Base-by-base conservation (phyloP, 2,797 vertebrate species). In the Holocentrus rufus region DNA sequence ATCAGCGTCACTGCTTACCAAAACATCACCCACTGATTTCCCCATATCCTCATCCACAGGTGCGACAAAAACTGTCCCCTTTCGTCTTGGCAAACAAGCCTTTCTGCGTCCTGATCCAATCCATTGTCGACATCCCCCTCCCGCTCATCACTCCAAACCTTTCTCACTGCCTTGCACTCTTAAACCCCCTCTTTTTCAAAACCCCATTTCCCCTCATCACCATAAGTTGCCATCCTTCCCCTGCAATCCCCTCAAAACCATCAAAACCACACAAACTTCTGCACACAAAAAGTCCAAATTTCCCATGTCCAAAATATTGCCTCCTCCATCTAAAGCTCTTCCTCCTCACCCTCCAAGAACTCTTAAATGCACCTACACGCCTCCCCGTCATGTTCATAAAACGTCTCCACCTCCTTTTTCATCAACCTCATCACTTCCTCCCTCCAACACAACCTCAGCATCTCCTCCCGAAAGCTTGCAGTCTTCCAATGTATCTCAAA, bases 271-370 rank as follows among this genome's bases (percentile, higher is more conserved):
- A 5, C 7, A 6, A 49, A 10, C 49, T 14, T 39, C 39, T 23
- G 65, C 1, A 1, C 17, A 55, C 17, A 68, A 67, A 74, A 63
- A 50, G 7, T 1, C 10, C 7, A 18, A 11, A 3, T 63, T 69
- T 56, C 49, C 64, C 58, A 52, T 52, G 17, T 61, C 62, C 22
- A 70, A 68, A 61, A 44, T 15, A 1, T 2, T 14, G 61, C 46
- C n/a, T 11, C 13, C 10, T 20, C 68, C 65, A 56, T 54, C 44
- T 66, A 30, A 39, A 44, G 25, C 36, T 3, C 13, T 20, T 60
- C 58, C 14, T 34, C 34, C 15, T 57, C 57, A 22, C 13, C 10
- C n/a, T 3, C 7, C 27, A 2, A 57, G 3, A 57, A 14, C 39
- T 59, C 2, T 17, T 5, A 47, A 27, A 25, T n/a, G 18, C 18